Base-by-base conservation (phyloP, 2,113 vertebrate species). In the Nesogale talazaci region DNA sequence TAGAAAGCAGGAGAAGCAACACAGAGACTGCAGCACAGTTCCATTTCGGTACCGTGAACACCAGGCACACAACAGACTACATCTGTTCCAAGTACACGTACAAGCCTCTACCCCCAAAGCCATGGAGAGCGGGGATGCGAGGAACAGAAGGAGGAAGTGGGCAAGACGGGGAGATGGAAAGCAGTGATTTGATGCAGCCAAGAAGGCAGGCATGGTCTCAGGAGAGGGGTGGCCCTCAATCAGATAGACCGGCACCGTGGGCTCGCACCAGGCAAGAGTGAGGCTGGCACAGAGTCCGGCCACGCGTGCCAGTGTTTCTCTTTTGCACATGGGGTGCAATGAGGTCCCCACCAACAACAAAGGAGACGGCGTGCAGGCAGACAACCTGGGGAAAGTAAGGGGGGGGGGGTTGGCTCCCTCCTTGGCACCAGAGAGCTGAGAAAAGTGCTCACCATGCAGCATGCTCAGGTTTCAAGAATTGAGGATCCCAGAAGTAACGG, bases 161-260 rank as follows among this genome's bases (percentile, higher is more conserved):
- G 90, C 3, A 23, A 22, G 86, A 82, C 80, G 84, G n/a, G 65
- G 15, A 95, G 92, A 85, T 74, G 40, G 46, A 76, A 76, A 69
- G 34, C 76, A 79, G 74, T 52, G 10, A 52, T 52, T 52, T 52
- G 10, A 12, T 52, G 14, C 10, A 52, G 46, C 46, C 46, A 52
- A 52, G 46, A 52, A 52, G 46, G 46, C 10, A 52, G 46, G 46
- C 10, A 52, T 52, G 46, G 10, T 52, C 9, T 52, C 46, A 52
- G 46, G 46, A 52, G 46, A 52, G 46, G 46, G 46, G 14, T 12
- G 46, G 46, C 46, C 46, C 46, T 52, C 46, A 52, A 52, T 52
- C 46, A 52, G 46, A 52, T 12, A 52, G 46, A 52, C 1, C 6
- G 9, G 14, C 46, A 52, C 6, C 2, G 46, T 52, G 46, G 46